Conservation (phyloP, 2,113 vertebrate genomes). For the Bos taurus region DNA sequence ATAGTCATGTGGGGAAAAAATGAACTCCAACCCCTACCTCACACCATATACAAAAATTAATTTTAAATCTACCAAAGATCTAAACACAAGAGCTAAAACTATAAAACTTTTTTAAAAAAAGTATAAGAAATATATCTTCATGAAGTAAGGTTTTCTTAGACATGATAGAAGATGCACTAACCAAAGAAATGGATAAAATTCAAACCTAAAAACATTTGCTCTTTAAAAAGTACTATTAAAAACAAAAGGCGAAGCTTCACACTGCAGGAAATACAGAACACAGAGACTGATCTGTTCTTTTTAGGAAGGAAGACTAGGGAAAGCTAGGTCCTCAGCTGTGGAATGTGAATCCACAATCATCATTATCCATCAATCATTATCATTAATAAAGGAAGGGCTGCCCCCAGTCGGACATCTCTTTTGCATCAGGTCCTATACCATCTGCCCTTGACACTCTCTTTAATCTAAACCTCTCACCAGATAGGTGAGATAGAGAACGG, state of each 20-base stretch:
- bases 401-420: rapidly evolving
- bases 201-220: neutral
- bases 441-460: neutral
- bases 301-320: neutral
- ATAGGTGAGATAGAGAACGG: neutral
- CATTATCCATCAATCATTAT: too few relatives aligned
- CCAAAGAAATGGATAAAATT: neutral
- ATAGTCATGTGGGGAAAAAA: neutral
- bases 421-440: neutral
- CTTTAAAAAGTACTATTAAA: neutral
- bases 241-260: neutral
- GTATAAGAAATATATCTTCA: neutral
- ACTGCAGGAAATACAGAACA: neutral
- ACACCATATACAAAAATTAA: neutral
- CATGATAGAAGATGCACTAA: neutral
- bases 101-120: neutral
- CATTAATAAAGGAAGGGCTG: neutral
- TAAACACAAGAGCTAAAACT: neutral
- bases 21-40: neutral
- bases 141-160: neutral
- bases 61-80: neutral
- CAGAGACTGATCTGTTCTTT: neutral
- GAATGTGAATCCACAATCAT: neutral
- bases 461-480: neutral
- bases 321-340: too few relatives aligned